Conservation (phyloP, 2,113 vertebrate species). For the Elgaria multicarinata region DNA sequence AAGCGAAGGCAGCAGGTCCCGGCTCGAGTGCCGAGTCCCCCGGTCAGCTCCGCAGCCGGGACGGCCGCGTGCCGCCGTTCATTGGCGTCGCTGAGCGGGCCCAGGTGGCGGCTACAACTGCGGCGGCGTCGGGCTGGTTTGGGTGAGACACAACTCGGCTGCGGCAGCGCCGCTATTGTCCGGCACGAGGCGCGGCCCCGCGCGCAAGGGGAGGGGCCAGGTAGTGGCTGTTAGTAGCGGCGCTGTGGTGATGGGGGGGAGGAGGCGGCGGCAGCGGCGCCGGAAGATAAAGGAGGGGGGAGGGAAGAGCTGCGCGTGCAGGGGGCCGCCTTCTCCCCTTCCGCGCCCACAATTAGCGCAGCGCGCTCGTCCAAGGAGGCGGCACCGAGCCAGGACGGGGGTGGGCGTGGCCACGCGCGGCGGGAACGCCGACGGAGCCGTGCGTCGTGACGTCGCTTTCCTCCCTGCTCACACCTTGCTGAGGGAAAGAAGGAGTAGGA, state of each 20-base stretch:
- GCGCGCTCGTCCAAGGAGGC: background rate
- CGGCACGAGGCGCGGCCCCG: slow-evolving; percentile 52
- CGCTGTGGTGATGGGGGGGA: background rate
- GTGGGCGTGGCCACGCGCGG: background rate
- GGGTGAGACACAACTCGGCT: slow-evolving; percentile 43
- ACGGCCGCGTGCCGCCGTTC: slow-evolving; percentile 35
- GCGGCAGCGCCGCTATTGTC: slow-evolving; percentile 62
- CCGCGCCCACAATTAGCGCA: background rate
- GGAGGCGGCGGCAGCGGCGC: too few relatives aligned
- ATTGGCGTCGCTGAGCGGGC: slow-evolving; percentile 31
- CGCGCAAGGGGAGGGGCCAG: slow-evolving; percentile 38
- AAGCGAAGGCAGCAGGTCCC: background rate
- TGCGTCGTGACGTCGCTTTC: slow-evolving; percentile 21
- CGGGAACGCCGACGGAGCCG: background rate
- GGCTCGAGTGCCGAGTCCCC: slow-evolving; percentile 16
- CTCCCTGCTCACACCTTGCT: too few relatives aligned
- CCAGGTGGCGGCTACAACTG: background rate
- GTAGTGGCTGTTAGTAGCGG: slow-evolving; percentile 13
- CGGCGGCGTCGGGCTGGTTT: slow-evolving; percentile 26
- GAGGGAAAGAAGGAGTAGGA: background rate
- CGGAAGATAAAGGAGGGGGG: too few relatives aligned
- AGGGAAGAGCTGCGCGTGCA: background rate
- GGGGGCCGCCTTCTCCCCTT: background rate
- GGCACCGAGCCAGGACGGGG: background rate
- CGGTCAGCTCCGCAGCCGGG: slow-evolving; percentile 53